These are phyloP conservation scores for Gephyroberyx darwinii DNA, from an alignment of 2,797 vertebrate genomes.

Conservation along the genomic window DNA sequence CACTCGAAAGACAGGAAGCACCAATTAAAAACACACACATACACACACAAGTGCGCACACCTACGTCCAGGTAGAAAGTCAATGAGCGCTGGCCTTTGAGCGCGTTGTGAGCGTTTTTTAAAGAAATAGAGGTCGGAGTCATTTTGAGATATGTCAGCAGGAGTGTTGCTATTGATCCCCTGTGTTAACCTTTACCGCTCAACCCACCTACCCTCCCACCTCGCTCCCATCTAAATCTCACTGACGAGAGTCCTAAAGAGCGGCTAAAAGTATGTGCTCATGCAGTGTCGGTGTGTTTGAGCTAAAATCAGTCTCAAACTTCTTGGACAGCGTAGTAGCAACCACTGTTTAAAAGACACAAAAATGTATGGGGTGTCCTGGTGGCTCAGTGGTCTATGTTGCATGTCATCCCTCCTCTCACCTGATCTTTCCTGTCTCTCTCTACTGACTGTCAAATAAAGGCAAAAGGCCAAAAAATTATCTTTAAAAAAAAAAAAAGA, in stretches of 20 bases:
- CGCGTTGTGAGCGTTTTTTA: constrained; percentile 55
- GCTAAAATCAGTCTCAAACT: constrained; percentile 9
- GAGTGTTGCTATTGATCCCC: constrained; percentile 56
- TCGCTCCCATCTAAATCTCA: constrained; percentile 31
- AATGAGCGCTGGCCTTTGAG: constrained; percentile 58
- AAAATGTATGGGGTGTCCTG: background rate
- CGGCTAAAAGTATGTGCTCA: constrained; percentile 26
- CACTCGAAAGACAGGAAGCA: constrained; percentile 54
- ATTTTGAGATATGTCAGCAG: constrained; percentile 50
- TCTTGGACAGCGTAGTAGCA: background rate
- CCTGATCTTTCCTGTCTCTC: no score
- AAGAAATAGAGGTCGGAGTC: constrained; percentile 40
- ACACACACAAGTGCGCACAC: constrained; percentile 9
- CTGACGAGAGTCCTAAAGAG: constrained; percentile 22
- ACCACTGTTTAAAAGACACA: background rate
- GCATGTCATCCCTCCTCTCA: no score
- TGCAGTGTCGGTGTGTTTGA: constrained; percentile 2
- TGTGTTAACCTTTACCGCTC: constrained; percentile 58
- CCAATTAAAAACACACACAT: constrained; percentile 65
- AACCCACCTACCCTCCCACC: constrained; percentile 35
- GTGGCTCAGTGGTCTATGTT: no score
- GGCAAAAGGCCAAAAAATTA: no score
- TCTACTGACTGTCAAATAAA: no score
- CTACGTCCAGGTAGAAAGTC: constrained; percentile 57
- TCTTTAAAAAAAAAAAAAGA: background rate